Conservation (phyloP, 1,140 invertebrate species). For the Brachionus paranguensis region DNA sequence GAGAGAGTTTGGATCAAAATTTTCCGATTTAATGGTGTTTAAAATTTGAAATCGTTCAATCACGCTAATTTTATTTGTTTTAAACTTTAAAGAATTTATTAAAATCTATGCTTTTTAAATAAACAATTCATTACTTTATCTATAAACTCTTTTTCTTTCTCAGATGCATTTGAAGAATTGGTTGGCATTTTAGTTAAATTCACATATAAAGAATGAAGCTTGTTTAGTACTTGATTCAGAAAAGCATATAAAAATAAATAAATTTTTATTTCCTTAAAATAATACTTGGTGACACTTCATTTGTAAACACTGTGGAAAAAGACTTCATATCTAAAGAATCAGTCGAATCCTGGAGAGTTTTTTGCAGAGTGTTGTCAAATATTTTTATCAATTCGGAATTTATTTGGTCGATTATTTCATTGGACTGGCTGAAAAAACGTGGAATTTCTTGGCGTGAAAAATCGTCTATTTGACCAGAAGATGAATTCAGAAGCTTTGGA, state of each 20-base stretch:
- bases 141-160: no score
- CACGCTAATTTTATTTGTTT: neutral
- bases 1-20: neutral
- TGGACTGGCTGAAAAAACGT: neutral
- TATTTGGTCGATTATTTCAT: neutral
- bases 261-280: neutral
- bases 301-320: neutral
- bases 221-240: neutral
- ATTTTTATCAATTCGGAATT: neutral
- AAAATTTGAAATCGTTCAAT: neutral
- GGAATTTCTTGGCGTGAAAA: conserved; percentile 18
- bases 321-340: neutral
- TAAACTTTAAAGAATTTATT: neutral
- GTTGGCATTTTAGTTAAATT: neutral
- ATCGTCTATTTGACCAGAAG: neutral
- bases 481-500: neutral
- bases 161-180: neutral
- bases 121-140: no score
- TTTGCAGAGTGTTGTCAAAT: neutral
- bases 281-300: neutral
- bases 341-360: neutral
- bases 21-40: neutral
- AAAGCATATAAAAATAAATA: neutral
- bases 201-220: neutral
- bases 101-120: neutral